Conservation (phyloP, 2,113 vertebrate species). For the Trichomycterus rosablanca region DNA sequence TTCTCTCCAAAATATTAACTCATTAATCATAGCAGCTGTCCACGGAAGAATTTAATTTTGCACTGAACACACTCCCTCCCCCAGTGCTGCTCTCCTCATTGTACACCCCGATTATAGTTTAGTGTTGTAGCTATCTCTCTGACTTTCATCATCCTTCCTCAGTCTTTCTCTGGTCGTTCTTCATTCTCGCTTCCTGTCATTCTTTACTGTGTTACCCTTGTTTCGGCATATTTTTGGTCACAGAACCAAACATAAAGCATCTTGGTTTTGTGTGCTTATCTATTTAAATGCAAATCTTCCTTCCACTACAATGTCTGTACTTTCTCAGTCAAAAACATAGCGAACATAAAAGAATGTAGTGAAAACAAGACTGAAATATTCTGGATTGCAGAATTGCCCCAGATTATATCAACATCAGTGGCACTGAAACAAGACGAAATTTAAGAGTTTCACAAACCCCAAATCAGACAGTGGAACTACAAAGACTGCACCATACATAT, state of each 20-base stretch:
- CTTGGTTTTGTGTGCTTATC: conserved; percentile 62
- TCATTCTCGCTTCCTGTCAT: neutral
- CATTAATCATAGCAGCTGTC: conserved; percentile 76
- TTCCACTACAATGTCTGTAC: conserved; percentile 44
- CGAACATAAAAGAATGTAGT: conserved; percentile 18
- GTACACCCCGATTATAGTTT: conserved; percentile 54
- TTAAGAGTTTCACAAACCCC: neutral
- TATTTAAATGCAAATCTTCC: conserved; percentile 82
- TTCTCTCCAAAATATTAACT: conserved; percentile 71
- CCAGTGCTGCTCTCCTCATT: conserved; percentile 14
- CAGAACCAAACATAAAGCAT: conserved; percentile 47
- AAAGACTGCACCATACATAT: too few species aligned
- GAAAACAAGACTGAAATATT: conserved; percentile 19
- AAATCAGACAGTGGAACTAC: too few species aligned
- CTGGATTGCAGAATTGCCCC: neutral
- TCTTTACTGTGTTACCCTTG: conserved; percentile 3
- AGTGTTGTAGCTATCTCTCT: conserved; percentile 28
- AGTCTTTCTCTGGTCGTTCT: conserved; percentile 14
- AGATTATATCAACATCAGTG: conserved; percentile 12
- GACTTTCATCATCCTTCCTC: conserved; percentile 16
- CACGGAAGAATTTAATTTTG: conserved; percentile 66
- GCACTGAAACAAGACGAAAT: too few species aligned
- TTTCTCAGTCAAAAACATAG: conserved; percentile 31
- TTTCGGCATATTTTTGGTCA: neutral
- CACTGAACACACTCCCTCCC: conserved; percentile 43